phyloP scores from a whole-genome alignment of 2,888 invertebrate species.

The Stegophylla sp. region DNA sequence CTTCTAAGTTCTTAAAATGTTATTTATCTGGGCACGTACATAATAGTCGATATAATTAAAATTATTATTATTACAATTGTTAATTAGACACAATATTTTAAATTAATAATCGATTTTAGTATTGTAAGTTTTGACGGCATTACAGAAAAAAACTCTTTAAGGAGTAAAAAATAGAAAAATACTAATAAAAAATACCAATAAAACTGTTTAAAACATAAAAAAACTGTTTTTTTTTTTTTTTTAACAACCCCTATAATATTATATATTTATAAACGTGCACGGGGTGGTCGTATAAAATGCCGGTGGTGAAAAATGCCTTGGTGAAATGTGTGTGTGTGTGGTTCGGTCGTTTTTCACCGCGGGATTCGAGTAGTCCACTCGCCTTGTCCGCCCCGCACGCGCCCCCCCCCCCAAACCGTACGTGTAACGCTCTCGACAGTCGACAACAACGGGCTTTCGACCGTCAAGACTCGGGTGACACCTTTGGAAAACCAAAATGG shows the following conservation, averaged over 20 bases:
- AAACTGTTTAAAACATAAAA: no score
- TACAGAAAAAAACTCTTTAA: no score
- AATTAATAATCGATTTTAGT: no score
- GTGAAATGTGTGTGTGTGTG: conserved; percentile 13
- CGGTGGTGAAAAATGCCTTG: neutral
- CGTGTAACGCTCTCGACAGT: conserved; percentile 1
- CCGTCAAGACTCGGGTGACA: conserved; percentile 20
- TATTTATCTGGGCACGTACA: no score
- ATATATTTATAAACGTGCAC: no score
- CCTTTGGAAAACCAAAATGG: neutral
- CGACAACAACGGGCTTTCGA: conserved; percentile 15
- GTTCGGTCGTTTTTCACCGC: conserved; percentile 22
- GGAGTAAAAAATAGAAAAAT: no score
- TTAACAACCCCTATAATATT: neutral
- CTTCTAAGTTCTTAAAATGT: no score
- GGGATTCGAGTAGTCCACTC: conserved; percentile 20
- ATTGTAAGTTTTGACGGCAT: no score
- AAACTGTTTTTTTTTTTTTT: neutral
- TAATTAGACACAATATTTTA: no score
- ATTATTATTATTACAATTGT: no score
- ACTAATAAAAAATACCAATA: no score
- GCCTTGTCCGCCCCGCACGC: neutral
- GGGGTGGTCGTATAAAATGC: neutral
- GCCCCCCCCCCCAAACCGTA: neutral
- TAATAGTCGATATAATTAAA: no score